phyloP scores from a whole-genome alignment of 2,888 invertebrate genomes.

The Machimus atricapillus region DNA sequence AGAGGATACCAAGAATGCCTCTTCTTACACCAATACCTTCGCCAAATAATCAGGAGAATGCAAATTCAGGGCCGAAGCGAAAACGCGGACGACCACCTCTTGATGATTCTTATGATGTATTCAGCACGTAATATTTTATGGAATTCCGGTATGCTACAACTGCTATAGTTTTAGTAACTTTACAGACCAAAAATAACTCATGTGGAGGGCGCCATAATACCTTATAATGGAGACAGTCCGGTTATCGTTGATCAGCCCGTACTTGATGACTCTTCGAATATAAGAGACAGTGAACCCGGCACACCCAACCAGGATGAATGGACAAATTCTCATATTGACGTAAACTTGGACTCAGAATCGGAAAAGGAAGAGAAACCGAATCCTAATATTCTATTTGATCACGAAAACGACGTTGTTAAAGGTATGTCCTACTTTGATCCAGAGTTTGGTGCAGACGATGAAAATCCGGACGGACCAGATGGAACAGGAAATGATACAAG shows the following conservation, averaged over 20 bases:
- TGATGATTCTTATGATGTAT: constrained; percentile 65
- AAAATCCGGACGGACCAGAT: not conserved
- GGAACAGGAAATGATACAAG: not conserved
- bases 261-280: not conserved
- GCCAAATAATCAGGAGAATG: constrained; percentile 47
- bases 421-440: constrained; percentile 1
- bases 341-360: constrained; percentile 4
- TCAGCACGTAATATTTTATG: constrained; percentile 57
- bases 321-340: constrained; percentile 3
- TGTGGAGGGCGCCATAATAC: constrained; percentile 10
- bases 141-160: not conserved
- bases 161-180: not conserved
- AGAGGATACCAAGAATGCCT: constrained; percentile 57
- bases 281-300: not conserved
- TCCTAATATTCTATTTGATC: not conserved
- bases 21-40: constrained; percentile 56
- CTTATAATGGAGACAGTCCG: not conserved
- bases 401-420: not conserved
- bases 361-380: constrained; percentile 36
- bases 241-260: not conserved
- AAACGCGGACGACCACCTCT: constrained; percentile 74
- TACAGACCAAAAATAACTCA: constrained; percentile 30
- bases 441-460: not conserved
- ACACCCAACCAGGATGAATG: constrained; percentile 15
- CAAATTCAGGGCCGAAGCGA: constrained; percentile 63